These are phyloP conservation scores for Isaurus tuberculatus DNA, from an alignment of 92 coral and sea anemone genomes.

Conservation along the genomic window DNA sequence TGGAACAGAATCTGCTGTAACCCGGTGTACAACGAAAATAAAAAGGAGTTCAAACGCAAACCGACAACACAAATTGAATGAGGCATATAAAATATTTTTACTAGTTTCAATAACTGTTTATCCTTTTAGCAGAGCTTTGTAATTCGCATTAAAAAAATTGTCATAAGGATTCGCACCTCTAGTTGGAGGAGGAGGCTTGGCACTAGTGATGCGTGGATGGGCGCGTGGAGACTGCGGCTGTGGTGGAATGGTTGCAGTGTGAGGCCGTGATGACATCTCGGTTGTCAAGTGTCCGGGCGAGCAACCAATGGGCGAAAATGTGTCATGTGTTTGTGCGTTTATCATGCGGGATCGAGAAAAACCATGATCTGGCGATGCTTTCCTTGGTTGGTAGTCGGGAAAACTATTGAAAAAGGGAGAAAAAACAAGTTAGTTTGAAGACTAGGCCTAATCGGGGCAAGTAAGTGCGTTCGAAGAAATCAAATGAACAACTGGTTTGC, in stretches of 20 bases:
- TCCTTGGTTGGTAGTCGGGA: neutral
- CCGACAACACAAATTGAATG: too few species aligned
- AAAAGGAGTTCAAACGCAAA: too few species aligned
- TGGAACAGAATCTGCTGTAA: too few species aligned
- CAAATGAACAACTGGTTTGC: too few species aligned
- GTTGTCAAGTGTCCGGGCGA: constrained; percentile 30
- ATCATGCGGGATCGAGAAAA: constrained; percentile 17
- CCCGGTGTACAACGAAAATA: too few species aligned
- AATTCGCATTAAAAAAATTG: neutral
- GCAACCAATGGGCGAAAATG: constrained; percentile 20
- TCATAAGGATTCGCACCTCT: constrained; percentile 66
- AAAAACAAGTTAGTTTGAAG: neutral
- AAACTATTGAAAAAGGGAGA: neutral
- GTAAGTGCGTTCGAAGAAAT: too few species aligned
- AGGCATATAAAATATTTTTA: too few species aligned
- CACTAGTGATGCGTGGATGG: constrained; percentile 96
- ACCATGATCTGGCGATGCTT: constrained; percentile 23
- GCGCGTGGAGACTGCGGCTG: constrained; percentile 91
- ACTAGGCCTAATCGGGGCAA: too few species aligned
- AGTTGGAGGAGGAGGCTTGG: constrained; percentile 77
- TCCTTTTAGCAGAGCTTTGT: too few species aligned
- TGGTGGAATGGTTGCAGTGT: constrained; percentile 91
- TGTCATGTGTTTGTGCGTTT: constrained; percentile 7
- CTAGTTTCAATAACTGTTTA: too few species aligned
- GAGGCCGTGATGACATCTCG: constrained; percentile 66